Evolutionary conservation across 2,113 vertebrate species (phyloP).

Genomic region (Cacatua alba): DNA sequence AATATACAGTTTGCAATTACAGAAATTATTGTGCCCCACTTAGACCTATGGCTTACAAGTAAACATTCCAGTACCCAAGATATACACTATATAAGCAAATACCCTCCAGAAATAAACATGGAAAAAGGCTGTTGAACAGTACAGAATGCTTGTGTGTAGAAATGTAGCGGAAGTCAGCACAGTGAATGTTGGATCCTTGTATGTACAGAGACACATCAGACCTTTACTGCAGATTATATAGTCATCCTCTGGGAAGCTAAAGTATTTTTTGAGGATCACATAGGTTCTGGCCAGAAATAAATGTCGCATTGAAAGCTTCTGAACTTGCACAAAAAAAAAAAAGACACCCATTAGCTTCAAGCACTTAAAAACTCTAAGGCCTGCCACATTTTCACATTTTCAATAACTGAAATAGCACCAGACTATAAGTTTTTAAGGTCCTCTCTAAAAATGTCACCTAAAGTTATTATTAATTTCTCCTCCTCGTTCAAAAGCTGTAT

Average conservation of each 20-base stretch:
- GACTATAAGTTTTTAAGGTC: background rate
- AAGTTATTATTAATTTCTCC: background rate
- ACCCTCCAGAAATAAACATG: background rate
- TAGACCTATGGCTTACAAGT: background rate
- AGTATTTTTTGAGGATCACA: background rate
- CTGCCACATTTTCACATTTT: background rate
- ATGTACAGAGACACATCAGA: background rate
- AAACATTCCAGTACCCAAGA: background rate
- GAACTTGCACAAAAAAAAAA: background rate
- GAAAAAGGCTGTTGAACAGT: background rate
- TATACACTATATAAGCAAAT: background rate
- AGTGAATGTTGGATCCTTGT: background rate
- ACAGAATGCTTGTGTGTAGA: background rate
- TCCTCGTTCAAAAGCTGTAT: background rate
- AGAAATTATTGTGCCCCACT: background rate
- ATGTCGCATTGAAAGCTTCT: background rate
- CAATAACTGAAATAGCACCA: background rate
- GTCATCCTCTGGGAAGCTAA: background rate
- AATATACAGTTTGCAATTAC: background rate
- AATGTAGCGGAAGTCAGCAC: background rate
- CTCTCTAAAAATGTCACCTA: background rate
- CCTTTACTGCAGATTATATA: background rate
- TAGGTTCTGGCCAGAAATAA: background rate
- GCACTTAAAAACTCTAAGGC: background rate
- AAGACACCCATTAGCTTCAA: background rate